Evolutionary conservation across 2,888 invertebrate species (phyloP), one percentile per base, ranked within the genome.

Genomic region (Halictus ligatus): DNA sequence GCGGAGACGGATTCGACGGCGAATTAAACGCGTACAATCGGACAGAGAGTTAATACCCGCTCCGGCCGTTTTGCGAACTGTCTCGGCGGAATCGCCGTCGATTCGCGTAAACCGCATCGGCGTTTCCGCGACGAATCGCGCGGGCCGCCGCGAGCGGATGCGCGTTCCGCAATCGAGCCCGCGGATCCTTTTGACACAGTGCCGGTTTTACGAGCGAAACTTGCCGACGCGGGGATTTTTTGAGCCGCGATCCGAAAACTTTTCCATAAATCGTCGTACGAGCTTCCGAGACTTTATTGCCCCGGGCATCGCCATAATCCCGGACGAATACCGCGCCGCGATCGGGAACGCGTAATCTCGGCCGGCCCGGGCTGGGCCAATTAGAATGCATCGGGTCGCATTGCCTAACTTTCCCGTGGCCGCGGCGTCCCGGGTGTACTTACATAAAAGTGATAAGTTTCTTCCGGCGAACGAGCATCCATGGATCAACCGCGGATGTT

Each of bases 401-500:
- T 87, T 87, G 81, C 78, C 87, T 50, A 88, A 88, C 87, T 88
- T 88, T 84, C 84, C 4, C 35, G 29, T 29, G 29, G 29, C 29
- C 29, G 29, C 29, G 29, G 84, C n/a, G 84, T 84, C 80, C 84
- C 54, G 25, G 6, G 54, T n/a, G 54, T n/a, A n/a, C 67, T 72
- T 75, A 84, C 87, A 87, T 87, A 87, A 88, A 88, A 87, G 74
- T 88, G 87, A 85, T 80, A 80, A 89, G 85, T 89, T 78, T 79
- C 88, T 91, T 89, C 87, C 91, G 90, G 88, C 58, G 80, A 84
- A 81, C 83, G 84, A 88, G 88, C 88, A 85, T 88, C 91, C 71
- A 84, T 86, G 85, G 87, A 82, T 84, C 79, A 87, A 71, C 74
- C 77, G 87, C 85, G 83, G 83, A 91, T 85, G 89, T 35, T 89